These are phyloP conservation scores for Novumbra hubbsi DNA, from an alignment of 2,797 vertebrate species.

Conservation along the genomic window DNA sequence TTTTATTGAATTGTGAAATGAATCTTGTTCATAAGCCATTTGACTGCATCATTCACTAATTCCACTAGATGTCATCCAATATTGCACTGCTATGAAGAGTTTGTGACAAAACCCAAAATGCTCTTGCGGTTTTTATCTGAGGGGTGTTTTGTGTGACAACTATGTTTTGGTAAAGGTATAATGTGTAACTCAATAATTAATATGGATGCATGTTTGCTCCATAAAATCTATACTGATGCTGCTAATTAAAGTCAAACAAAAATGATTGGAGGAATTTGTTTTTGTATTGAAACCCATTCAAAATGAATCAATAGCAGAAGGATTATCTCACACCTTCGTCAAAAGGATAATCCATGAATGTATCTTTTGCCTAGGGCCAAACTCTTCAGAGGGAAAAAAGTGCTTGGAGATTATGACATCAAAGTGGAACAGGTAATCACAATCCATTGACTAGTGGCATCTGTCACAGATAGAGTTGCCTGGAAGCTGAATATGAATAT, in stretches of 20 bases:
- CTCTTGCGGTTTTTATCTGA: not conserved
- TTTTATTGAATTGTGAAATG: slow-evolving; percentile 33
- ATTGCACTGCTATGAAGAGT: too few species aligned
- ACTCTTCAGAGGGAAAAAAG: slow-evolving; percentile 90
- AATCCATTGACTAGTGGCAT: not conserved
- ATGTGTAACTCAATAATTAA: not conserved
- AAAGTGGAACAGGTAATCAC: slow-evolving; percentile 90
- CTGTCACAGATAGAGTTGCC: not conserved
- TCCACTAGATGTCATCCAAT: not conserved
- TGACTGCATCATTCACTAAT: slow-evolving; percentile 15
- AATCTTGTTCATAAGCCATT: slow-evolving; percentile 5
- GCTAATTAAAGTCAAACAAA: not conserved
- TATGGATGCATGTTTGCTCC: not conserved
- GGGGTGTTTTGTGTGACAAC: not conserved
- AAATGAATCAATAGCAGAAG: slow-evolving; percentile 2
- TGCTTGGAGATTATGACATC: slow-evolving; percentile 91
- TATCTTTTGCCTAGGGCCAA: slow-evolving; percentile 79
- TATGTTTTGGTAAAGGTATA: not conserved
- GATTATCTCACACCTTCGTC: not conserved
- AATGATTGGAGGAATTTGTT: slow-evolving; percentile 3
- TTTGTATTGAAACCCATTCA: slow-evolving; percentile 4
- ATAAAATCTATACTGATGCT: not conserved
- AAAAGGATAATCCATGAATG: slow-evolving; percentile 11
- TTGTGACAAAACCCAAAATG: not conserved
- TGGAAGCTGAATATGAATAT: not conserved